These are phyloP conservation scores for Castor canadensis DNA, from an alignment of 2,113 vertebrate species.

Conservation along the genomic window DNA sequence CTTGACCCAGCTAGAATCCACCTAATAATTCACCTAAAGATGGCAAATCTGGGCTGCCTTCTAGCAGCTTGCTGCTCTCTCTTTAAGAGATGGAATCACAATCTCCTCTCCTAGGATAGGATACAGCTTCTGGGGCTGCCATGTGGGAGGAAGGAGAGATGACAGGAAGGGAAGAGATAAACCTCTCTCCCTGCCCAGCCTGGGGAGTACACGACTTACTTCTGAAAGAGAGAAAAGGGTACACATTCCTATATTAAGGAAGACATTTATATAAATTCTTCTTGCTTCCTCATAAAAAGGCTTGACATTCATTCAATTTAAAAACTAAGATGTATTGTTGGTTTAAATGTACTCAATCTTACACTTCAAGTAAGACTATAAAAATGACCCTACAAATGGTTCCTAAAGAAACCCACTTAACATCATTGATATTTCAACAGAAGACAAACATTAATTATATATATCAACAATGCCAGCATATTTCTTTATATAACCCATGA, in stretches of 20 bases:
- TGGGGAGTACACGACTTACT: background rate
- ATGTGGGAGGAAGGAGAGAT: background rate
- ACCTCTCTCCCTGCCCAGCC: background rate
- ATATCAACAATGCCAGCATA: background rate
- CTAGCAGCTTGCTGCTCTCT: background rate
- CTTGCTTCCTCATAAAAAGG: constrained; percentile 23
- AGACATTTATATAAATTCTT: background rate
- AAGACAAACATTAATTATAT: background rate
- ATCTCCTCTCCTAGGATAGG: background rate
- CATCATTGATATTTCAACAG: background rate
- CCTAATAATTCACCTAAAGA: background rate
- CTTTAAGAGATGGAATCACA: background rate
- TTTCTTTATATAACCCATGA: background rate
- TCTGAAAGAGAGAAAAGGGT: background rate
- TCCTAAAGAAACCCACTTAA: background rate
- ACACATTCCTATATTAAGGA: background rate
- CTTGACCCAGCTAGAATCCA: background rate
- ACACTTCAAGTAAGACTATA: constrained; percentile 3
- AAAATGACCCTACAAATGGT: background rate
- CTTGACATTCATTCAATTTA: background rate
- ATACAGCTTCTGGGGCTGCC: background rate
- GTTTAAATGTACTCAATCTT: constrained; percentile 9
- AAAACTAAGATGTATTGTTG: constrained; percentile 50
- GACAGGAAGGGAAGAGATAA: background rate
- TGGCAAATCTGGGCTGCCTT: background rate